Base-by-base conservation (phyloP, 2,113 vertebrate genomes). In the Lampris megalopsis region DNA sequence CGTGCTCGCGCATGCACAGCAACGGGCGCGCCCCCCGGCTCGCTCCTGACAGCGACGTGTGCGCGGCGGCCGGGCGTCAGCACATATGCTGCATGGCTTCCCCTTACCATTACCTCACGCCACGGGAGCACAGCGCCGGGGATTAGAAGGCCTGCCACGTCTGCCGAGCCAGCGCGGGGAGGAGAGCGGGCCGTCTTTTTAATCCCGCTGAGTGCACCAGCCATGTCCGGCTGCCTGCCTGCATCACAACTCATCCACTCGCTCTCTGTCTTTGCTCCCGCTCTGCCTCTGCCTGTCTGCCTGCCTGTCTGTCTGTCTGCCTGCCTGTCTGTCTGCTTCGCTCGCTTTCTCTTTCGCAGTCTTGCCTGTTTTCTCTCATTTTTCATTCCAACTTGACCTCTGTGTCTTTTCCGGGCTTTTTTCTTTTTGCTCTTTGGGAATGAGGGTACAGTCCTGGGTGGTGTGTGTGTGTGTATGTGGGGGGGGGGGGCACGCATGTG, bases 81-180 rank as follows among this genome's bases (percentile, higher is more conserved):
- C 76, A 82, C 71, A 81, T 84, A 70, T 78, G 71, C 76, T 76
- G 80, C 68, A 64, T 81, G 77, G 79, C 71, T 68, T 84, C 65
- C 71, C 73, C 68, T 84, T 70, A 66, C 24, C 66, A 72, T 87
- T 79, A 87, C 86, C 77, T 86, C 79, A 83, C 77, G 72, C 81
- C 77, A 87, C 79, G 66, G 57, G 86, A 78, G 83, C 88, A 86
- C 80, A 87, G 80, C 81, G 71, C 40, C 47, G 53, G 80, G 81
- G 85, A 91, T 91, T 91, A 89, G 79, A 88, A 85, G 78, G 81
- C 86, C 87, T 81, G 86, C 84, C 87, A 91, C 81, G 80, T 91
- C 86, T 87, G 85, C 80, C 79, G 66, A 79, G 85, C 81, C 81
- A 85, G 85, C 88, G 85, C 82, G 77, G 79, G 71, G 85, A 82